Conservation (phyloP, 1,140 invertebrate genomes). For the Rhopalosiphum maidis region DNA sequence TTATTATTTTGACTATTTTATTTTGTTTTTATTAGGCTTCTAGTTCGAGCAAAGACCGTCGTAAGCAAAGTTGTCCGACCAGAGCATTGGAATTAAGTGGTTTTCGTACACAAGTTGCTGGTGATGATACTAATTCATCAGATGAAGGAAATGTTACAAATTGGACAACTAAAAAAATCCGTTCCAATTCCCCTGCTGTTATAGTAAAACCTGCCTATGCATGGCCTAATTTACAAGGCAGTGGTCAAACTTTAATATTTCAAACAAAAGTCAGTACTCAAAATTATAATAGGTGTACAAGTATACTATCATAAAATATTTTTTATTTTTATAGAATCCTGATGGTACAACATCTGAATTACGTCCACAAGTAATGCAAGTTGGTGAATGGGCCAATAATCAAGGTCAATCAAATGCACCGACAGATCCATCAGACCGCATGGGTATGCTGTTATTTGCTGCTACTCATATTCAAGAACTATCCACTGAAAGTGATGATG, state of each 20-base stretch:
- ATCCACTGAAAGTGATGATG: conserved; percentile 47
- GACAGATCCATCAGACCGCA: conserved; percentile 44
- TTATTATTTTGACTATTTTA: not conserved
- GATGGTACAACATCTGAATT: conserved; percentile 53
- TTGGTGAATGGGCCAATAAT: conserved; percentile 52
- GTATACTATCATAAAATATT: not conserved
- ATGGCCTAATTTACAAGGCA: conserved; percentile 51
- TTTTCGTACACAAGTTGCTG: conserved; percentile 49
- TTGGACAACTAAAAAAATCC: conserved; percentile 54
- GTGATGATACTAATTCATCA: conserved; percentile 52
- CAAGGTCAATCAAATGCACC: conserved; percentile 49
- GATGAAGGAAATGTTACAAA: conserved; percentile 49
- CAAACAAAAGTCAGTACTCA: conserved; percentile 50
- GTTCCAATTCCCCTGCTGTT: conserved; percentile 45
- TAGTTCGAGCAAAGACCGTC: conserved; percentile 69
- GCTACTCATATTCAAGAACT: conserved; percentile 51
- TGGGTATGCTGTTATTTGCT: conserved; percentile 52
- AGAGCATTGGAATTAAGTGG: conserved; percentile 66
- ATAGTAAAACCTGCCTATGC: conserved; percentile 46
- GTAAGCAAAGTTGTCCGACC: conserved; percentile 77
- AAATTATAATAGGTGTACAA: not conserved
- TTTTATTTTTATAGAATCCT: conserved; percentile 31
- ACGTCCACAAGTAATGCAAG: conserved; percentile 54
- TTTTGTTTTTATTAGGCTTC: conserved; percentile 21
- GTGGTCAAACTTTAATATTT: conserved; percentile 47